phyloP scores from a whole-genome alignment of 2,113 vertebrate species.

The Agelaius phoeniceus region DNA sequence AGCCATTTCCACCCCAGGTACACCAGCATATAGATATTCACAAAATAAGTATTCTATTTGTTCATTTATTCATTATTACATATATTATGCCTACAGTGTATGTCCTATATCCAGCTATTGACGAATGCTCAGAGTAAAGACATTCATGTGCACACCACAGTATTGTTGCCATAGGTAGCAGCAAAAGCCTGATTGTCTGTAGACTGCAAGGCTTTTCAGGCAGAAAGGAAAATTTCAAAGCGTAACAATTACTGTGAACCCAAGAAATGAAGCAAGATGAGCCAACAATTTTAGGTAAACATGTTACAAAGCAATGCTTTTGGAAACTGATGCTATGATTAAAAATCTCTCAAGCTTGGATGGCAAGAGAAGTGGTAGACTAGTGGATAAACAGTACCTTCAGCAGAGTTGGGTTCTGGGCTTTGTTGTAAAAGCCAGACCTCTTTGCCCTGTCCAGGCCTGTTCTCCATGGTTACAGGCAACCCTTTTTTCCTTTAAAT shows the following conservation, averaged over 20 bases:
- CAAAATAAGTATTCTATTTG: not conserved
- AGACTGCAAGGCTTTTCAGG: not conserved
- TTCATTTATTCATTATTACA: not conserved
- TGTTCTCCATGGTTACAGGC: not conserved
- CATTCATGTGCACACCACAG: not conserved
- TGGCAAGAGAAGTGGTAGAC: not conserved
- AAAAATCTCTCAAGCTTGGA: not conserved
- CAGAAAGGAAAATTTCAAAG: not conserved
- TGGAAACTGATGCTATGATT: not conserved
- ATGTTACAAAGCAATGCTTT: rapidly evolving
- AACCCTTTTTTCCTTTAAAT: not conserved
- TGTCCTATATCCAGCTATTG: not conserved
- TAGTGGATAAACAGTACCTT: not conserved
- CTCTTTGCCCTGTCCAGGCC: not conserved
- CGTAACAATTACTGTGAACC: not conserved
- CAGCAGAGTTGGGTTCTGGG: not conserved
- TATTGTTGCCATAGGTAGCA: not conserved
- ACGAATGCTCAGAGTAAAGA: not conserved
- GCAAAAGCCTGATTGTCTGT: not conserved
- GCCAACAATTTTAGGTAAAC: not conserved
- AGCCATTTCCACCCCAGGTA: not conserved
- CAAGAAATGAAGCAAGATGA: not conserved
- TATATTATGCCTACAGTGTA: not conserved
- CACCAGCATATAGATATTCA: not conserved
- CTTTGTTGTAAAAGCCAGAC: not conserved